Conservation (phyloP, 2,888 invertebrate species). For the Euzetes globulus region DNA sequence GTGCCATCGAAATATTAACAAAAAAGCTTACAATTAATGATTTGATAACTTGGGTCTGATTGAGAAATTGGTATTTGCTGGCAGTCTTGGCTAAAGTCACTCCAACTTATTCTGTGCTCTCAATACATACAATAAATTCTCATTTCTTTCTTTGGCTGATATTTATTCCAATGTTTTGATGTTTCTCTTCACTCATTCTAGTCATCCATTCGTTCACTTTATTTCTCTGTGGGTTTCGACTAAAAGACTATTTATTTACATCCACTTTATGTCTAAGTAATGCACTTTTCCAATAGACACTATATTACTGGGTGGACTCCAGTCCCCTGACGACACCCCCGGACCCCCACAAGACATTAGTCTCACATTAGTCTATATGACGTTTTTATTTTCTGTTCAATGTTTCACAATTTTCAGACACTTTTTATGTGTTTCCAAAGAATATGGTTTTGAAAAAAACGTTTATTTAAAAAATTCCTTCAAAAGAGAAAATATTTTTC, state of each 20-base stretch:
- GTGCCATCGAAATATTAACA: too few species aligned
- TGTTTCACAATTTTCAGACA: neutral
- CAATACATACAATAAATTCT: too few species aligned
- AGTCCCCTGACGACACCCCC: neutral
- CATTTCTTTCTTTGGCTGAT: too few species aligned
- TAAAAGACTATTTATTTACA: slow-evolving; percentile 14
- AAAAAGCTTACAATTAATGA: slow-evolving; percentile 14
- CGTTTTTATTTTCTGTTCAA: neutral
- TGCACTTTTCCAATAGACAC: neutral
- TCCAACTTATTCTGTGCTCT: neutral
- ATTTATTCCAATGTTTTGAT: too few species aligned
- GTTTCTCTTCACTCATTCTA: too few species aligned
- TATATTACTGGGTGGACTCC: neutral
- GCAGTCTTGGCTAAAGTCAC: neutral
- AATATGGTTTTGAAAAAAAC: neutral
- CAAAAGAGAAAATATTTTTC: neutral
- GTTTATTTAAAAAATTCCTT: neutral
- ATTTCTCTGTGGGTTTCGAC: neutral
- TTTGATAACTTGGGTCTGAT: neutral
- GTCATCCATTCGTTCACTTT: too few species aligned
- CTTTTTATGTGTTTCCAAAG: neutral
- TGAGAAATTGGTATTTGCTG: slow-evolving; percentile 2
- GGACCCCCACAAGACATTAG: neutral
- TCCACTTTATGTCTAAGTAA: neutral
- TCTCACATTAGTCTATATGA: slow-evolving; percentile 5